Evolutionary conservation across 37 sponge, comb jelly and placozoan genomes (phyloP).

Genomic region (Halichondria panicea): DNA sequence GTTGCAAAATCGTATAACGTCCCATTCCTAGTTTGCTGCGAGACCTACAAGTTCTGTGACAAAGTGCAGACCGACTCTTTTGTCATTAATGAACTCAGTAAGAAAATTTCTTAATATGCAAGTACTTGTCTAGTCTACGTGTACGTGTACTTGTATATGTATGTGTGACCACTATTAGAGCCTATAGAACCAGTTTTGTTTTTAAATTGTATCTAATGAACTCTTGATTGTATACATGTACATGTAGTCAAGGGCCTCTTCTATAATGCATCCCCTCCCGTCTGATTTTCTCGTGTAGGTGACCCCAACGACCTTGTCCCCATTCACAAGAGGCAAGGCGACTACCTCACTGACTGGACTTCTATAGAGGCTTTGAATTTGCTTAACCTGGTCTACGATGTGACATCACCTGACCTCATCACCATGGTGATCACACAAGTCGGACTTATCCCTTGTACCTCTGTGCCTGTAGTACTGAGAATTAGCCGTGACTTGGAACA

Average conservation of each 20-base stretch:
- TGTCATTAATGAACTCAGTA: slow-evolving; percentile 97
- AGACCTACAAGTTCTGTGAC: slow-evolving; percentile 98
- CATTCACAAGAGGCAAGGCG: slow-evolving; percentile 27
- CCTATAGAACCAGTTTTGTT: no score
- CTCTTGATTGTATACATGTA: no score
- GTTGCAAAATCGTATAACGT: slow-evolving; percentile 95
- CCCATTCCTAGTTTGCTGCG: slow-evolving; percentile 98
- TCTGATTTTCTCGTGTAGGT: slow-evolving; percentile 45
- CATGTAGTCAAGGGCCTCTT: no score
- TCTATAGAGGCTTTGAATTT: slow-evolving; percentile 63
- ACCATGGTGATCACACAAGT: slow-evolving; percentile 95
- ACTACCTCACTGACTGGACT: slow-evolving; percentile 75
- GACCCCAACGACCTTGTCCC: slow-evolving; percentile 89
- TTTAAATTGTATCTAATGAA: slow-evolving; percentile 1
- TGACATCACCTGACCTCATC: slow-evolving; percentile 92
- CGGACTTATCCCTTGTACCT: slow-evolving; percentile 95
- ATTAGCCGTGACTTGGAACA: slow-evolving; percentile 49
- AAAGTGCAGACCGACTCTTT: slow-evolving; percentile 96
- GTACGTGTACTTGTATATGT: slow-evolving; percentile 1
- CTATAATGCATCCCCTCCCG: neutral
- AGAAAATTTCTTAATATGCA: neutral
- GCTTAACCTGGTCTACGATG: slow-evolving; percentile 96
- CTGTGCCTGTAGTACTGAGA: slow-evolving; percentile 95
- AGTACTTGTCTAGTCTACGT: neutral
- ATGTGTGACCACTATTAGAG: slow-evolving; percentile 8